Evolutionary conservation across 1,140 invertebrate species (phyloP), one percentile per base, ranked within the genome.

Genomic region (Drosophila orosa): DNA sequence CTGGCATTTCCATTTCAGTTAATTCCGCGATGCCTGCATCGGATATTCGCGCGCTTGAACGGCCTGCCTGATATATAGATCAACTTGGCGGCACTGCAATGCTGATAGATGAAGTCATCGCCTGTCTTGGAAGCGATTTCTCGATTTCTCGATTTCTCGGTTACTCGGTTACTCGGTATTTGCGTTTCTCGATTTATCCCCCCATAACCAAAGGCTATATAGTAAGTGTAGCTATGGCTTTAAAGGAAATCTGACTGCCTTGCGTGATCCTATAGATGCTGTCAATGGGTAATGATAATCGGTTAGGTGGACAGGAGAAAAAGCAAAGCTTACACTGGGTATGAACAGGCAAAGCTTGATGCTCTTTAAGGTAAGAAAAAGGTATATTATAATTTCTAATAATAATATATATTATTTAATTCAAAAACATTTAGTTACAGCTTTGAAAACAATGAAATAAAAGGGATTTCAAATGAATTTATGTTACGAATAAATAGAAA

Each of bases 1-100:
- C 35, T 39, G 24, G 22, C 39, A 59, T 68, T 81, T 57, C 61
- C 78, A 77, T 73, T 56, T 71, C 63, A 78, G 80, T 82, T 82
- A 39, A 78, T 74, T 63, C 66, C 50, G 58, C 50, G 58, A 74
- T 71, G 63, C 50, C 50, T 52, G 48, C 48, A 50, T 31, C 40
- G 40, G 40, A 63, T 56, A 33, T 65, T 22, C 5, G 40, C n/a
- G 35, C 29, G 27, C 35, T 40, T n/a, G n/a, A n/a, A n/a, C n/a
- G n/a, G 55, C 35, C 37, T 39, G 56, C 24, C 25, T 7, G 47
- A 77, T 66, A 58, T 55, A 74, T 74, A 47, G 59, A 65, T 74
- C 48, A 44, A 15, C 39, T 40, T 25, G 50, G 50, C 19, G 22
- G 27, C 27, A 63, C 50, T 63, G 60, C 60, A 63, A 42, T 71